Evolutionary conservation across 2,113 vertebrate species (phyloP).

Genomic region (Triplophysa rosa): DNA sequence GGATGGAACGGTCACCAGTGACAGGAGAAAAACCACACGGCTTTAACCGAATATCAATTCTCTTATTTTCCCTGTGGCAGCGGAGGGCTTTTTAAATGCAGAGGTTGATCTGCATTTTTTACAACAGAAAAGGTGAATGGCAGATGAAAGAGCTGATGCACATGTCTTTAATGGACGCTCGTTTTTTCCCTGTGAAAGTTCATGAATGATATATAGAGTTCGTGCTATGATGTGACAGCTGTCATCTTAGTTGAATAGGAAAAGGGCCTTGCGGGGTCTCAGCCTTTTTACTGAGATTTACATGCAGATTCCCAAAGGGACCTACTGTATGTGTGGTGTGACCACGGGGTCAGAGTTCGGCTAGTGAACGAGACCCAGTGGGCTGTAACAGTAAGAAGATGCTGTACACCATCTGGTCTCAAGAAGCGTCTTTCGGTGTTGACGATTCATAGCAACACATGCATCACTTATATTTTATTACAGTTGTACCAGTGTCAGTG

Average conservation of each 20-base stretch:
- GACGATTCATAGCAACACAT: too few relatives aligned
- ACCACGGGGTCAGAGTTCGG: too few relatives aligned
- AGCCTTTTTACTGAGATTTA: too few relatives aligned
- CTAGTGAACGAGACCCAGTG: too few relatives aligned
- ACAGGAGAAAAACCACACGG: conserved; percentile 24
- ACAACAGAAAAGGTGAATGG: conserved; percentile 30
- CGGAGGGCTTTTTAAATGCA: background rate
- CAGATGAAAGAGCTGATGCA: conserved; percentile 14
- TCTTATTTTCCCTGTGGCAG: background rate
- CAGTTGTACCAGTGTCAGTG: too few relatives aligned
- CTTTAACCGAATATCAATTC: conserved; percentile 27
- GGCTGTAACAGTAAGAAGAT: too few relatives aligned
- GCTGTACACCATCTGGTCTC: too few relatives aligned
- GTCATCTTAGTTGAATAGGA: background rate
- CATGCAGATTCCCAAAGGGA: too few relatives aligned
- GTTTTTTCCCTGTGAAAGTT: conserved; percentile 1
- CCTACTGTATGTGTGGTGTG: too few relatives aligned
- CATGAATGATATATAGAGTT: conserved; percentile 24
- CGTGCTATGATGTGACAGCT: conserved; percentile 1
- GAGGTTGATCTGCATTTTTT: conserved; percentile 16
- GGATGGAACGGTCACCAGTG: background rate
- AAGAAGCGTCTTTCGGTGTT: too few relatives aligned
- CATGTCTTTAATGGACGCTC: background rate
- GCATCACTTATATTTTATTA: too few relatives aligned
- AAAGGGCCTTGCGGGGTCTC: background rate